Percentiles rank a stretch among this genome's conserved stretches.
Evolutionary conservation across 2,113 vertebrate species (phyloP).

Genomic region (Phoenicopterus ruber): DNA sequence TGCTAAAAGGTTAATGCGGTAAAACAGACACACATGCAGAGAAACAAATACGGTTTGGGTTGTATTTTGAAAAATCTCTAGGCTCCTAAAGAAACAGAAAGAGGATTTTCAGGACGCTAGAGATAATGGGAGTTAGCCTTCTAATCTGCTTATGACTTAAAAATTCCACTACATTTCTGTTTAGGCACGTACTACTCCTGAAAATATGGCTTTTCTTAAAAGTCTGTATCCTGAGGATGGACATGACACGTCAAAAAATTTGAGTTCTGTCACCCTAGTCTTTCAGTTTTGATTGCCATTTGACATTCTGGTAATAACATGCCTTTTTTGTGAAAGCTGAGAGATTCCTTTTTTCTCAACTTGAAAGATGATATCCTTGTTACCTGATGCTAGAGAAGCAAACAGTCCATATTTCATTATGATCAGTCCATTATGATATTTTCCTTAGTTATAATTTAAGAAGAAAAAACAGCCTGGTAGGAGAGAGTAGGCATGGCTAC

Average conservation of each 20-base stretch:
- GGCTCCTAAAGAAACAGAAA: neutral
- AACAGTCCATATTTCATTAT: neutral
- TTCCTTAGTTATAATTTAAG: neutral
- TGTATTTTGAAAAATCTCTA: neutral
- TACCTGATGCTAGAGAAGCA: neutral
- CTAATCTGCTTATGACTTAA: constrained; percentile 15
- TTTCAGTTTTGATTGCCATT: neutral
- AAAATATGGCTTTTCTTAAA: neutral
- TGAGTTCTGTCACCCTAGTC: neutral
- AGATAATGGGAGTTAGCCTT: neutral
- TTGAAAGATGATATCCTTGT: neutral
- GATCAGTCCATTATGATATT: neutral
- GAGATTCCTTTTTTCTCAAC: neutral
- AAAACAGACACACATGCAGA: neutral
- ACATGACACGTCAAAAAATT: neutral
- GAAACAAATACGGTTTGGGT: neutral
- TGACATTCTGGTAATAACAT: neutral
- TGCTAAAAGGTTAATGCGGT: neutral
- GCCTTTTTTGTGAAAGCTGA: neutral
- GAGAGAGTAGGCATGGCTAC: neutral
- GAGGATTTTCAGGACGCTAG: neutral
- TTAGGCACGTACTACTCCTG: neutral
- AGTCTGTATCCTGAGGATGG: neutral
- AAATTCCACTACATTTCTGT: neutral
- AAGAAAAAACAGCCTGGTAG: neutral